These are phyloP conservation scores for Mus minutoides DNA, from an alignment of 2,797 vertebrate species.

Conservation along the genomic window DNA sequence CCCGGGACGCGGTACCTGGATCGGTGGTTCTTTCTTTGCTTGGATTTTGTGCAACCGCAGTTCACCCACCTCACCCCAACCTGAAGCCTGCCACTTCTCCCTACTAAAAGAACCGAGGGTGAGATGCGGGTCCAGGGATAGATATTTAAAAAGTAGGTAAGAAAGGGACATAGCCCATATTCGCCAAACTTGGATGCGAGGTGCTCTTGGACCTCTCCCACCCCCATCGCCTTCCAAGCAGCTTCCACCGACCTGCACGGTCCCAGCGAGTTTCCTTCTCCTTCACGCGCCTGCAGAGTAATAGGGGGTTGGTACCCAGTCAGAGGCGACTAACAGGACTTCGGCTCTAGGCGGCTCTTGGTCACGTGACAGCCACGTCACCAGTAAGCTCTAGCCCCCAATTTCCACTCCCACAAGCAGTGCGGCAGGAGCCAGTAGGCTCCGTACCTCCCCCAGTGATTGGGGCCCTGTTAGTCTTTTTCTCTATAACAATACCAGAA, in stretches of 20 bases:
- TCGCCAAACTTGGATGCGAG: neutral
- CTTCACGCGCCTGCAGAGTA: constrained; percentile 72
- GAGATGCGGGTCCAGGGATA: neutral
- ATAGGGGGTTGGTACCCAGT: constrained; percentile 75
- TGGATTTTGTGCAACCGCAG: neutral
- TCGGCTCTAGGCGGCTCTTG: constrained; percentile 71
- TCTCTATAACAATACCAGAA: constrained; percentile 53
- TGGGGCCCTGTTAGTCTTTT: constrained; percentile 61
- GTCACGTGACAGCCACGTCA: constrained; percentile 78
- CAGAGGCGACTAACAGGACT: constrained; percentile 72
- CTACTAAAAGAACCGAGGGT: neutral
- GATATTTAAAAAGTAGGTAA: constrained; percentile 69
- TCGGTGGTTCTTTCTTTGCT: constrained; percentile 11
- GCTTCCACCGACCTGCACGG: constrained; percentile 61
- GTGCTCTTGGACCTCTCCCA: constrained; percentile 11
- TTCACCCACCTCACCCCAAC: constrained; percentile 1
- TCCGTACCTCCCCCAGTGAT: constrained; percentile 38
- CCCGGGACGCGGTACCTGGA: neutral
- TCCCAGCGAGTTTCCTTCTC: constrained; percentile 67
- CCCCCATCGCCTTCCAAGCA: constrained; percentile 38
- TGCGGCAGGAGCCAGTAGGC: constrained; percentile 69
- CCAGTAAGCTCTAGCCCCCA: constrained; percentile 70
- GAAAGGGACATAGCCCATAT: neutral
- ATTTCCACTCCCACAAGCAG: constrained; percentile 80
- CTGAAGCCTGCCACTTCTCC: constrained; percentile 37